A percentile compares a stretch with the other conserved stretches of the same genome.
phyloP scores from a whole-genome alignment of 2,113 vertebrate genomes.

The Mormyrus iriodes region DNA sequence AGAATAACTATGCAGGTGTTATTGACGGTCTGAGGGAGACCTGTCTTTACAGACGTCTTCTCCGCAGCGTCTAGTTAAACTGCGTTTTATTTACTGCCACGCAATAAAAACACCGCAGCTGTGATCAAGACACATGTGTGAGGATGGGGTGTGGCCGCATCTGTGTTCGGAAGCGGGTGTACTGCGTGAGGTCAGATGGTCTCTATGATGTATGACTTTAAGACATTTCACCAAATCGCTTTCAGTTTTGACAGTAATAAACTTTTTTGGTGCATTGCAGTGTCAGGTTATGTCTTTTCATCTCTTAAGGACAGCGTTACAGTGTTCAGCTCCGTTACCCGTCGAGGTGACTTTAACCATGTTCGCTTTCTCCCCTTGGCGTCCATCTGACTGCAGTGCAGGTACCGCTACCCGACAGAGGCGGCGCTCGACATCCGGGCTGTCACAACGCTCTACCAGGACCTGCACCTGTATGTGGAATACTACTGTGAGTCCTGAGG shows the following conservation, averaged over 20 bases:
- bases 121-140: neutral
- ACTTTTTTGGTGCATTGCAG: neutral
- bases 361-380: neutral
- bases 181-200: neutral
- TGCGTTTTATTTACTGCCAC: neutral
- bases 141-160: neutral
- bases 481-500: conserved; percentile 55
- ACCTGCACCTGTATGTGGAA: conserved; percentile 55
- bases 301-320: neutral
- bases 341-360: neutral
- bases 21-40: neutral
- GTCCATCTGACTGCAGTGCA: conserved; percentile 41
- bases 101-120: neutral
- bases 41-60: neutral
- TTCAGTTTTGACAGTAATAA: neutral
- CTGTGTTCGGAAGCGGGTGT: neutral
- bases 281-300: neutral
- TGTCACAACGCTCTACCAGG: conserved; percentile 39
- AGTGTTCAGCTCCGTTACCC: neutral
- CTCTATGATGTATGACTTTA: neutral
- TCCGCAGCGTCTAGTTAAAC: neutral
- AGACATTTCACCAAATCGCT: neutral
- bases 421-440: conserved; percentile 44
- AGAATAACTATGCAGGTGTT: neutral
- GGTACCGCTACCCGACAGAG: conserved; percentile 47